Evolutionary conservation across 2,888 invertebrate genomes (phyloP), one percentile per base, ranked within the genome.

Genomic region (Drosophila prolongata): DNA sequence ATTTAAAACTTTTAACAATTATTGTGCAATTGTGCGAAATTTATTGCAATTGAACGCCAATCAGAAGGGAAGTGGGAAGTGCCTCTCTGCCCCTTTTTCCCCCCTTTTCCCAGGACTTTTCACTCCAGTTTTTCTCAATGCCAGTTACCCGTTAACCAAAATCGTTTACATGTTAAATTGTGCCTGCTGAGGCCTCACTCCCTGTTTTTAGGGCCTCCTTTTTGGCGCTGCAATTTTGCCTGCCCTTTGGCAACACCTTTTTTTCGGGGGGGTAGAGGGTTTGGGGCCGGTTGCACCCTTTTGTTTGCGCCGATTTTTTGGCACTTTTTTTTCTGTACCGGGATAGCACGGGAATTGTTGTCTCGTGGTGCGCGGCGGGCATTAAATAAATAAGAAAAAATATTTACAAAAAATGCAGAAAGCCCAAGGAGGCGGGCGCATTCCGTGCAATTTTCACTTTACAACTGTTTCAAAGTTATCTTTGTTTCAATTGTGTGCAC

Each of bases 161-260:
- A 89, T 84, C 87, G 89, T 89, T 89, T 89, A 88, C 90, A 89
- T 87, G 87, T 89, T 89, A 82, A 83, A 89, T 88, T 89, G 78
- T 87, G 88, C 78, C 87, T 84, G 82, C 75, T 61, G 37, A 24
- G 37, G 30, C 55, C 42, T 13, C 46, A 27, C n/a, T 46, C 27
- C 16, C 10, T 16, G 3, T 47, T 42, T 47, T 47, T 47, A 47
- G 27, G n/a, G 14, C 43, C 55, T 35, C 52, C 65, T 47, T 55
- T 71, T 64, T 60, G 54, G 58, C 50, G 64, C 58, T 87, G 90
- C 87, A 88, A 89, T 88, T 90, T 87, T 78, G 78, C 77, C 83
- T 81, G 89, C 88, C 88, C 89, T 85, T 85, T 78, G 87, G 87
- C 88, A 86, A 87, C 87, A 82, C 88, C 87, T 88, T 86, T 79